phyloP scores from a whole-genome alignment of 2,888 invertebrate genomes.

The Mythimna impura region DNA sequence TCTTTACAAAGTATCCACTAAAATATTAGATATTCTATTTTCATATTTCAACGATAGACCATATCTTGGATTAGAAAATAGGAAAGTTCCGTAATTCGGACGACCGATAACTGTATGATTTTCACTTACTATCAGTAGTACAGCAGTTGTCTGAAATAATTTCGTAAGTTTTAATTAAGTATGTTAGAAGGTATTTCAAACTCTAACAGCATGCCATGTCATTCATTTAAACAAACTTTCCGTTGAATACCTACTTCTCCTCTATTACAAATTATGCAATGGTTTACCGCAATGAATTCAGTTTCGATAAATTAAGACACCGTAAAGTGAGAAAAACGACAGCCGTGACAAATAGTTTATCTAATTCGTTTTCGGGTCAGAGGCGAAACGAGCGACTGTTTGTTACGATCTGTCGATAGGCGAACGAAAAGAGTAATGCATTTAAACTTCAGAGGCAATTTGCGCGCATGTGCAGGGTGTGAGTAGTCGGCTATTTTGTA shows the following conservation, averaged over 20 bases:
- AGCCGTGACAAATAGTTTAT: constrained; percentile 60
- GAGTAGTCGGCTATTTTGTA: neutral
- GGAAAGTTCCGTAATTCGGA: neutral
- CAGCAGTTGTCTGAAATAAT: neutral
- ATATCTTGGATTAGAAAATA: neutral
- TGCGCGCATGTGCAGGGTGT: neutral
- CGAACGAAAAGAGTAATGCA: constrained; percentile 29
- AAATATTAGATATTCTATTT: too few relatives aligned
- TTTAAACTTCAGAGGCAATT: constrained; percentile 30
- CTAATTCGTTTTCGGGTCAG: constrained; percentile 58
- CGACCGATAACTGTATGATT: neutral
- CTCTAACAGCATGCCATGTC: neutral
- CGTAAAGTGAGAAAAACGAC: constrained; percentile 54
- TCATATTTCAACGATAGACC: neutral
- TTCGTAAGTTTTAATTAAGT: neutral
- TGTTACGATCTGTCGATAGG: constrained; percentile 52
- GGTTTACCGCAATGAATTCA: constrained; percentile 38
- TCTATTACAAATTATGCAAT: constrained; percentile 39
- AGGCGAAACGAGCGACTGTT: constrained; percentile 58
- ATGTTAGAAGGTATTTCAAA: constrained; percentile 14
- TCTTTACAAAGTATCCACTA: too few relatives aligned
- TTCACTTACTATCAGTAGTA: too few relatives aligned
- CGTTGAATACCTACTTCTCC: constrained; percentile 12
- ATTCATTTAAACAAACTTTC: constrained; percentile 6
- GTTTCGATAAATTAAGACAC: constrained; percentile 58